Evolutionary conservation across 2,888 invertebrate species (phyloP).

Genomic region (Noctua comes): DNA sequence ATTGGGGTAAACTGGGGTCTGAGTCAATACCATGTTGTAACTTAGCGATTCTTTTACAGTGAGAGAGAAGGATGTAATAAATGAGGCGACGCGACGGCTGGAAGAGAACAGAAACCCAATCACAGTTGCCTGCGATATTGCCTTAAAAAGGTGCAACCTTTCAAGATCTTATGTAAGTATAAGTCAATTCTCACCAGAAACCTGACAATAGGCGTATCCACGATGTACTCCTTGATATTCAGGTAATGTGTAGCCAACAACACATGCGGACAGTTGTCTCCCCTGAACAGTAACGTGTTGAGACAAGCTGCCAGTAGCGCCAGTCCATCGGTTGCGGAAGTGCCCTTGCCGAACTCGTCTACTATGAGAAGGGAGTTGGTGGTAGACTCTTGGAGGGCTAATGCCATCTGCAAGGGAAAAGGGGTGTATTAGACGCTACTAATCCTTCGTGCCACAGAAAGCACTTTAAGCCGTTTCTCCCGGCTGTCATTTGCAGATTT

Average conservation of each 20-base stretch:
- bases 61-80: too few relatives aligned
- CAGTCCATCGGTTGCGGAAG: constrained; percentile 91
- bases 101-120: too few relatives aligned
- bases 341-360: constrained; percentile 87
- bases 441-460: not conserved
- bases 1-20: too few relatives aligned
- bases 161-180: too few relatives aligned
- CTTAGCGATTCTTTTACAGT: too few relatives aligned
- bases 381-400: constrained; percentile 92
- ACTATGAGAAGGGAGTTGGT: constrained; percentile 93
- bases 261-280: constrained; percentile 92
- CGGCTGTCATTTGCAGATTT: not conserved
- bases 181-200: constrained; percentile 86
- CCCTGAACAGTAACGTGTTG: constrained; percentile 91
- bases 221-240: constrained; percentile 91
- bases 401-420: constrained; percentile 91
- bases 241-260: constrained; percentile 95
- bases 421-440: not conserved
- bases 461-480: not conserved
- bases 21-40: too few relatives aligned
- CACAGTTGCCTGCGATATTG: too few relatives aligned
- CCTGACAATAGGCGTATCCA: constrained; percentile 86
- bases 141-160: too few relatives aligned
- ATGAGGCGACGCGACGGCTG: too few relatives aligned
- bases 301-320: constrained; percentile 93